Evolutionary conservation across 2,113 vertebrate species (phyloP).

Genomic region (Agapornis roseicollis): DNA sequence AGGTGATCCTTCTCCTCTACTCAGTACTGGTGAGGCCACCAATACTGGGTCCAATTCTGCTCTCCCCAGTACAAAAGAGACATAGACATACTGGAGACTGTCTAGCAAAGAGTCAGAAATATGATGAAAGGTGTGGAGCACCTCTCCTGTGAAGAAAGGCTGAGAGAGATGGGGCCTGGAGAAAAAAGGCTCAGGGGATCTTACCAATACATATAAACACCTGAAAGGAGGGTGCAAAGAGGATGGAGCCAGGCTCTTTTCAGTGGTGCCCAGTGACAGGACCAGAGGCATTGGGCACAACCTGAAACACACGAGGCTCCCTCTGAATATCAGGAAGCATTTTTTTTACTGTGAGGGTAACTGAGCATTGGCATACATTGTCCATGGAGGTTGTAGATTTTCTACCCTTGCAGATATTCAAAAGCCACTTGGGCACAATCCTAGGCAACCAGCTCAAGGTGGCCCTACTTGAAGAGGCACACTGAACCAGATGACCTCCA

Average conservation of each 20-base stretch:
- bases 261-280: background rate
- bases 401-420: background rate
- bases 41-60: background rate
- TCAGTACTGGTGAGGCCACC: background rate
- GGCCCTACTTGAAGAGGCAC: background rate
- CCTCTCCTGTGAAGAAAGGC: background rate
- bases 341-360: background rate
- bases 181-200: background rate
- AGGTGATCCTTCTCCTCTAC: background rate
- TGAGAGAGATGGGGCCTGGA: background rate
- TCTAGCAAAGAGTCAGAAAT: background rate
- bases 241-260: fast-evolving
- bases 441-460: background rate
- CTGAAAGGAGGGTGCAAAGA: background rate
- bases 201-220: background rate
- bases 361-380: fast-evolving
- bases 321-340: background rate
- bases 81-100: background rate
- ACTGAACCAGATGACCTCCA: background rate
- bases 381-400: background rate
- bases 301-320: background rate
- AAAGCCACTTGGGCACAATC: background rate
- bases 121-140: background rate
- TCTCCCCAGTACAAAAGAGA: background rate
- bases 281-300: background rate